Conservation (phyloP, 2,888 invertebrate genomes). For the Hermaeophaga mercurialis region DNA sequence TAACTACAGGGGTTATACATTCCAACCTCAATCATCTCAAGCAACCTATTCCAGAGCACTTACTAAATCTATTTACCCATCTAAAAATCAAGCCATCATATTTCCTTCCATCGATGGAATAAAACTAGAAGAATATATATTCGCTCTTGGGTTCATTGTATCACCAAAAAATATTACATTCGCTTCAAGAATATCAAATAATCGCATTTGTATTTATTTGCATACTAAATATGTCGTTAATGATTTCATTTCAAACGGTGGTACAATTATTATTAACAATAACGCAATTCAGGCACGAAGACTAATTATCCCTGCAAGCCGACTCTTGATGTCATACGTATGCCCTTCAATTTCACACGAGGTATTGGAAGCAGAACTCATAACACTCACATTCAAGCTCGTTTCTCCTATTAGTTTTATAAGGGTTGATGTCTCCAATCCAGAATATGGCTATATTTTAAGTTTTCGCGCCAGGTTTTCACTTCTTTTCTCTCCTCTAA, state of each 20-base stretch:
- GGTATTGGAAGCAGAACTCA: constrained; percentile 28
- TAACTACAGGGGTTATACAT: too few relatives aligned
- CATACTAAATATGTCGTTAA: constrained; percentile 30
- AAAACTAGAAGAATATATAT: constrained; percentile 2
- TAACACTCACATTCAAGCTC: not conserved
- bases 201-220: constrained; percentile 38
- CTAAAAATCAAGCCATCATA: not conserved
- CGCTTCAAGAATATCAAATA: constrained; percentile 36
- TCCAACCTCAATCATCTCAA: too few relatives aligned
- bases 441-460: constrained; percentile 55
- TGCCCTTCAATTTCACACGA: constrained; percentile 38
- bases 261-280: constrained; percentile 21
- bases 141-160: constrained; percentile 20
- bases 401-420: not conserved
- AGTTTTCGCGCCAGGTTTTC: constrained; percentile 2
- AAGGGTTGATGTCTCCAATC: not conserved
- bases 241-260: constrained; percentile 29
- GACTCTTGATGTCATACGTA: constrained; percentile 43
- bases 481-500: too few relatives aligned
- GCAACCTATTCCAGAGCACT: too few relatives aligned
- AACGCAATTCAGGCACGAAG: constrained; percentile 28
- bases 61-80: not conserved
- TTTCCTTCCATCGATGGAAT: not conserved
- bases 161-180: constrained; percentile 29
- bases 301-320: constrained; percentile 35